Evolutionary conservation across 2,797 vertebrate species (phyloP).

Genomic region (Poliocrania exsul): DNA sequence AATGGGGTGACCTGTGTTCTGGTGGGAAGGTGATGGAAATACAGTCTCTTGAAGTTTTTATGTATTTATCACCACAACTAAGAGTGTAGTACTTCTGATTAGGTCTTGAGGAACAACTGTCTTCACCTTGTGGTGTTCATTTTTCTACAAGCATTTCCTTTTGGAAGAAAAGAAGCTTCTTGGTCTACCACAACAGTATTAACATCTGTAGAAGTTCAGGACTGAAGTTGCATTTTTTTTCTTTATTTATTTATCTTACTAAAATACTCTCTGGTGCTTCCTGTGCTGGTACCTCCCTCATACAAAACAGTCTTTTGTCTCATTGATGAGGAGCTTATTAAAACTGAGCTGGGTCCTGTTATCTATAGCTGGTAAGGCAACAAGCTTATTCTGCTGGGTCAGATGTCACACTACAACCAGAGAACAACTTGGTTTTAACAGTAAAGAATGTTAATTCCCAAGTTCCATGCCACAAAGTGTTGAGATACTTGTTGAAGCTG

Average conservation of each 20-base stretch:
- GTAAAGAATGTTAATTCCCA: background rate
- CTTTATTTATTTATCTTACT: background rate
- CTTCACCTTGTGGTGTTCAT: background rate
- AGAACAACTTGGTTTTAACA: background rate
- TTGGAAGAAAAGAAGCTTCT: background rate
- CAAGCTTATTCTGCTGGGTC: background rate
- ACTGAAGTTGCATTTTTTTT: background rate
- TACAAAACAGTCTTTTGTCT: background rate
- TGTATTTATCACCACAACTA: background rate
- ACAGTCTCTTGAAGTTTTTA: background rate
- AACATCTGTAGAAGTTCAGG: background rate
- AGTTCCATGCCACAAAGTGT: background rate
- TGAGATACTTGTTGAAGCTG: background rate
- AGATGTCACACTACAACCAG: background rate
- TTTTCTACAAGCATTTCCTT: background rate
- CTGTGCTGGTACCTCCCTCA: rapidly evolving
- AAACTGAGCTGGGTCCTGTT: background rate
- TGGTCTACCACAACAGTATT: background rate
- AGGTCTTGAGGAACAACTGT: background rate
- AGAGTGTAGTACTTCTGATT: background rate
- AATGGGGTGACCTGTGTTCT: background rate
- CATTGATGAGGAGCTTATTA: background rate
- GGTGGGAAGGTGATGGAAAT: background rate
- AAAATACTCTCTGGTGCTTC: background rate
- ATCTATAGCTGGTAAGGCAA: background rate